Evolutionary conservation across 2,888 invertebrate species (phyloP), one percentile per base, ranked within the genome.

Genomic region (Drosophila trichaetosa): DNA sequence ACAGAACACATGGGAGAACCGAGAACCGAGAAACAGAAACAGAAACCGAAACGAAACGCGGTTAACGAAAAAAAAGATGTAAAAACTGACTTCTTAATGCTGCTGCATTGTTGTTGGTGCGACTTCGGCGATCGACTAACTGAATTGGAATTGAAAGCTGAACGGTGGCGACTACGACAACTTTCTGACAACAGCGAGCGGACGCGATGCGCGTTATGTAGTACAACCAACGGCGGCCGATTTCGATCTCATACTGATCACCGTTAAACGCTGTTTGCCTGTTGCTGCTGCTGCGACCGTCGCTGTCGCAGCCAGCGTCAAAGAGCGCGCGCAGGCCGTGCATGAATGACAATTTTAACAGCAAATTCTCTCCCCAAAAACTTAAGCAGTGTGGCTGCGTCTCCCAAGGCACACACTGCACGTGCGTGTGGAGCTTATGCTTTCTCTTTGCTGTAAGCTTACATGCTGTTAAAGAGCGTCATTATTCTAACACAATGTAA

Each of bases 241-340:
- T 85, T 90, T 78, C 76, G 82, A 87, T 83, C 76, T 83, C 80
- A 65, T 76, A 86, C 85, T 90, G 90, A 90, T 84, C 79, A 79
- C 83, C 87, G 83, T 83, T 82, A 82, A 81, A 71, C 67, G 75
- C 66, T 74, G 70, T 65, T 63, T 63, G 70, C 46, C 65, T 79
- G 80, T 68, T 71, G 72, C 56, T 48, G 67, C 61, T 52, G 62
- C 38, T 58, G 58, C 64, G 60, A 59, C 69, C 59, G 66, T 58
- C 65, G 42, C 57, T 57, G 31, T 13, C 73, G 73, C 67, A 60
- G 85, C 69, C 64, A 29, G 57, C 69, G 79, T 58, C 58, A 51
- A 66, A 82, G 82, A 82, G 76, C 71, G 80, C 82, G 60, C 63
- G 60, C 40, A 24, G 46, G 46, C 67, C 57, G 73, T 61, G 69